These are phyloP conservation scores for Puffinus mauretanicus DNA, from an alignment of 2,113 vertebrate genomes.

Conservation along the genomic window DNA sequence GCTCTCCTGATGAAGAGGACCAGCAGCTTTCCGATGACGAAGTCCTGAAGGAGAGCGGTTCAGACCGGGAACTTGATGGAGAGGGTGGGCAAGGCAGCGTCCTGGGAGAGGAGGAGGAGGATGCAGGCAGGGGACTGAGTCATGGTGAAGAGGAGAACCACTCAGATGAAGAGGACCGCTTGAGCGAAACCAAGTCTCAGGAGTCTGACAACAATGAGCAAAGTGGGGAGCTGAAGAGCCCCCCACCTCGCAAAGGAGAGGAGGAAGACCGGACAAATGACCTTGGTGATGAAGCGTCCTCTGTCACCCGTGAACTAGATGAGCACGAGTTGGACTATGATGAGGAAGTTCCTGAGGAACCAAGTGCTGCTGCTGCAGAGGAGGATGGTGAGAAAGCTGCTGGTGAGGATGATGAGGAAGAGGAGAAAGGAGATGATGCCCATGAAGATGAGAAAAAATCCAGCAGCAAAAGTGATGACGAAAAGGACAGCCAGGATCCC, in stretches of 20 bases:
- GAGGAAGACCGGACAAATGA: slow-evolving; percentile 75
- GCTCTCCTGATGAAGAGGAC: slow-evolving; percentile 83
- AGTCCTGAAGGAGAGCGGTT: slow-evolving; percentile 77
- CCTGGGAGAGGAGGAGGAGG: slow-evolving; percentile 74
- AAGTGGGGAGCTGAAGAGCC: slow-evolving; percentile 52
- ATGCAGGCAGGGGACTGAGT: slow-evolving; percentile 14
- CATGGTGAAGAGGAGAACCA: slow-evolving; percentile 63
- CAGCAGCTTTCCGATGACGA: slow-evolving; percentile 79
- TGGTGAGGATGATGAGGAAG: slow-evolving; percentile 82
- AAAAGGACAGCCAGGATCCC: slow-evolving; percentile 77
- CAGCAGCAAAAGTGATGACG: slow-evolving; percentile 48
- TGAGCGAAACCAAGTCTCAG: slow-evolving; percentile 81
- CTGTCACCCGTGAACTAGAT: slow-evolving; percentile 91
- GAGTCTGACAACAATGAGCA: slow-evolving; percentile 80
- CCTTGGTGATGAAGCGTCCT: slow-evolving; percentile 87
- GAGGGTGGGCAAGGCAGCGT: slow-evolving; percentile 51
- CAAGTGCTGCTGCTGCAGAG: slow-evolving; percentile 71
- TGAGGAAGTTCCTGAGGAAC: slow-evolving; percentile 94
- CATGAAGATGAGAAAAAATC: slow-evolving; percentile 60
- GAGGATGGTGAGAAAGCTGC: slow-evolving; percentile 79
- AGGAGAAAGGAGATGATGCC: slow-evolving; percentile 72
- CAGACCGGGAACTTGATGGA: slow-evolving; percentile 70
- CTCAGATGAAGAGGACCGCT: slow-evolving; percentile 76
- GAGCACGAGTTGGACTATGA: slow-evolving; percentile 98
- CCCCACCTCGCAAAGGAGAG: slow-evolving; percentile 46